Evolutionary conservation across 2,113 vertebrate species (phyloP), one percentile per base, ranked within the genome.

Genomic region (Corythoichthys haematopterus): DNA sequence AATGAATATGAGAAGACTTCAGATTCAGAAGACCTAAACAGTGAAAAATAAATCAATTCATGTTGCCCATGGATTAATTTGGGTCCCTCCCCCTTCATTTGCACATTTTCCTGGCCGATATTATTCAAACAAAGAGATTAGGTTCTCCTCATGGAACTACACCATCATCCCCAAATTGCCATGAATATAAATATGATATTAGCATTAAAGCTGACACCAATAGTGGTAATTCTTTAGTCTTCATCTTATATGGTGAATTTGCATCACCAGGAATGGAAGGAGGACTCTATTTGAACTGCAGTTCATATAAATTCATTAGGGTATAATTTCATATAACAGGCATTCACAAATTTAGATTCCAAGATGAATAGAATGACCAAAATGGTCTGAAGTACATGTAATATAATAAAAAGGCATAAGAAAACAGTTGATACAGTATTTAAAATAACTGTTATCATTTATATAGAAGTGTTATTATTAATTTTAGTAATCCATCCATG

Each of bases 81-180:
- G 67, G 50, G 40, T 65, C 70, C 76, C 60, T 69, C 74, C 74
- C 81, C 76, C 77, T 9, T 80, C 76, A 82, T 88, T 85, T 82
- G 79, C 83, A 87, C 83, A 73, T 71, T 65, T 64, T 70, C 68
- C 70, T 69, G 77, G 72, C 79, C 64, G 70, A 66, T 45, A 37
- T 53, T 15, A 56, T 40, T 60, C 3, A 8, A 59, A 74, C 59
- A 50, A 63, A 66, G 65, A 36, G 45, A 75, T 12, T 52, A 36
- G 58, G 14, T 64, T 78, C 60, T 63, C 61, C 62, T 81, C 65
- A 20, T 55, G 20, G 56, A 45, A 76, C 64, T 67, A 37, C n/a
- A 7, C 50, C 10, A 2, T 55, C 57, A 65, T 58, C 64, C 62
- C 61, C 6, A 33, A n/a, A 77, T 73, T 61, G 66, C 51, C 48